These are phyloP conservation scores for Clivina fossor DNA, from an alignment of 2,888 invertebrate species.

Conservation along the genomic window DNA sequence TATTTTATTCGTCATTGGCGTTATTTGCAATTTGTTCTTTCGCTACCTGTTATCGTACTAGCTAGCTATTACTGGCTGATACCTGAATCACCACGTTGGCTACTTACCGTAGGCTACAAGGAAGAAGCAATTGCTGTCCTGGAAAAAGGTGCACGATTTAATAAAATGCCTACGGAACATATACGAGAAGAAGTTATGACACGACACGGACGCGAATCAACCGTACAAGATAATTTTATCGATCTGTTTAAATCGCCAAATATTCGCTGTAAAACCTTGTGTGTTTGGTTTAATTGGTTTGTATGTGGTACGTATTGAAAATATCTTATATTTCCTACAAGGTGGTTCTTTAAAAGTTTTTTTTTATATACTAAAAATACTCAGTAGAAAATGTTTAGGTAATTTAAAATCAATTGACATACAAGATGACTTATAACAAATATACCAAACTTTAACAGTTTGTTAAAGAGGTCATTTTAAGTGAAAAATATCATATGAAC, in stretches of 20 bases:
- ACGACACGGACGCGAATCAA: background rate
- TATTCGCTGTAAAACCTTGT: conserved; percentile 64
- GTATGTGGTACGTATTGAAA: no score
- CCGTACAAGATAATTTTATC: conserved; percentile 48
- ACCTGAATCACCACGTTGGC: conserved; percentile 57
- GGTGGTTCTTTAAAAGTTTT: no score
- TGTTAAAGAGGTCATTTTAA: no score
- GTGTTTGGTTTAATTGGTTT: conserved; percentile 69
- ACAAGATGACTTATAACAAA: no score
- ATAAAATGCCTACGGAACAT: conserved; percentile 50
- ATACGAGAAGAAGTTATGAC: conserved; percentile 40
- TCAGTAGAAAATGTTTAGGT: no score
- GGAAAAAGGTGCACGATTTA: conserved; percentile 50
- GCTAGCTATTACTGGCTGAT: conserved; percentile 51
- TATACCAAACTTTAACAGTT: no score
- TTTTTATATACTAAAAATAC: no score
- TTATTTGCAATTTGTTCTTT: conserved; percentile 66
- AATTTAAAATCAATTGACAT: no score
- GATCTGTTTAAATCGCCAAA: conserved; percentile 68
- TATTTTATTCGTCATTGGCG: conserved; percentile 70
- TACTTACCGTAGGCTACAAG: conserved; percentile 51
- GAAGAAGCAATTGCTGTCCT: conserved; percentile 51
- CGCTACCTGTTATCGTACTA: conserved; percentile 59
- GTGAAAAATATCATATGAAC: no score
- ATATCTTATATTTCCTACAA: no score